Evolutionary conservation across 2,888 invertebrate species (phyloP), one percentile per base, ranked within the genome.

Genomic region (Synergus japonicus): DNA sequence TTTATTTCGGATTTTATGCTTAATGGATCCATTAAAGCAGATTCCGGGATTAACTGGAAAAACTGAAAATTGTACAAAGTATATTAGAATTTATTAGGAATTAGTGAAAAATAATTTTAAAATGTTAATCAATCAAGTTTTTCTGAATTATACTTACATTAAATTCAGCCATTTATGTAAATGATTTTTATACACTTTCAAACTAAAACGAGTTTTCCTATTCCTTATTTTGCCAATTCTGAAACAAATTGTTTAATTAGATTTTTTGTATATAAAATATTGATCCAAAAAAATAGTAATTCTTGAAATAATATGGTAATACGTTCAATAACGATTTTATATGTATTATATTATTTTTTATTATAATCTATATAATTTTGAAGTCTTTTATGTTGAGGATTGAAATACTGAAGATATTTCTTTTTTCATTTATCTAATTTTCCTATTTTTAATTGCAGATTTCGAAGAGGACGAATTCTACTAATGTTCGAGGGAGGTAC

Each of bases 401-500:
- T 46, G 13, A 49, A 73, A 54, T 54, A 15, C 37, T 54, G 3
- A 13, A 29, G 2, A 29, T 0, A 3, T 29, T 29, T 8, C 18
- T 60, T 58, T 44, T 29, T 43, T 15, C 2, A 69, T 82, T 76
- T 80, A 13, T 78, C 5, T 76, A 44, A 49, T 54, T 77, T 41
- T 5, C 8, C 44, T 78, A 22, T 22, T 22, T 60, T 60, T 4
- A 60, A 12, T 81, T 80, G 58, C 73, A 86, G 93, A 93, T 77
- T 93, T 93, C 5, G 95, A 95, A 60, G 95, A 97, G 29, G 95
- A 97, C 44, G 97, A 97, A 90, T 98, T 98, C 92, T 98, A 95
- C 91, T 97, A 97, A 91, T 96, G 96, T 89, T 95, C 95, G 77
- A 94, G 94, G 44, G 94, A 94, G 82, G 92, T 91, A 79, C 84